Percentiles rank a stretch among this genome's conserved stretches.
Evolutionary conservation across 1,140 invertebrate genomes (phyloP).

Genomic region (Ruditapes philippinarum): DNA sequence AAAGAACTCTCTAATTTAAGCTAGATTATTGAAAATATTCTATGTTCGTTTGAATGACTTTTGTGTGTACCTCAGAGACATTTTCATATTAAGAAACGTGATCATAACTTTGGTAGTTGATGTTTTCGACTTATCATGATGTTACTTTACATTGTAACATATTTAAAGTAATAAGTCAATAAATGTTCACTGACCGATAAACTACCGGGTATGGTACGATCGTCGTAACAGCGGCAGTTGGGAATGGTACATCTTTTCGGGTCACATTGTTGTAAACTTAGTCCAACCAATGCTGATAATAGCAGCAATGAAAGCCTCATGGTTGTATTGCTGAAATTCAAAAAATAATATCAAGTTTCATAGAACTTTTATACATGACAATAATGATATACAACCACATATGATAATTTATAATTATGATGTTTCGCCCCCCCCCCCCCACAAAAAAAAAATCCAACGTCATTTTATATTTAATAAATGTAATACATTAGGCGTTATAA

Average conservation of each 20-base stretch:
- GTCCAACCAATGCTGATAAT: neutral
- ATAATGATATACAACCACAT: no score
- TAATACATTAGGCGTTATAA: no score
- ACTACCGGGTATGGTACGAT: neutral
- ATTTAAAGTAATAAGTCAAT: no score
- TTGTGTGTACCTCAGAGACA: neutral
- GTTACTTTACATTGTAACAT: no score
- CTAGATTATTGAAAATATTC: neutral
- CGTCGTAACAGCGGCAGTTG: neutral
- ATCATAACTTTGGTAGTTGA: no score
- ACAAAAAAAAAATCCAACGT: no score
- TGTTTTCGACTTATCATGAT: no score
- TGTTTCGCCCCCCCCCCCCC: no score
- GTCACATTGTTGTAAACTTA: neutral
- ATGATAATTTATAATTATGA: no score
- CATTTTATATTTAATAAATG: no score
- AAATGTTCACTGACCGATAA: neutral
- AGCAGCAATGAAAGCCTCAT: neutral
- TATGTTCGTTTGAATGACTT: neutral
- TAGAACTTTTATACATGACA: no score
- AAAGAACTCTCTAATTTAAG: neutral
- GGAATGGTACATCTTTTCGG: neutral
- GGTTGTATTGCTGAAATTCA: neutral
- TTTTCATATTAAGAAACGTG: neutral
- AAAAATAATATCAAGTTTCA: no score